Evolutionary conservation across 2,888 invertebrate genomes (phyloP), one percentile per base, ranked within the genome.

Genomic region (Calephelis perditalis): DNA sequence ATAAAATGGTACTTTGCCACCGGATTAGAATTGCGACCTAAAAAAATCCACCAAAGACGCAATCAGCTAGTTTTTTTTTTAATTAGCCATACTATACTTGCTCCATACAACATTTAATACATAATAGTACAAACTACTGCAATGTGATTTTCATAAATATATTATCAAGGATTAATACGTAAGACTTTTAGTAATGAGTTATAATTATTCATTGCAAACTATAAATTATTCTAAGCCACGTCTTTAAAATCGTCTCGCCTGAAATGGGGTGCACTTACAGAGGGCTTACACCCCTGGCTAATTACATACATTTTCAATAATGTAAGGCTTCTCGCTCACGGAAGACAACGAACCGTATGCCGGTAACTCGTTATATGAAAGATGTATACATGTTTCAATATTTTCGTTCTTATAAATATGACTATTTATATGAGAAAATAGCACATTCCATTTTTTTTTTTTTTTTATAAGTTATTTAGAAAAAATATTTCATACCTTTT

Each of bases 291-390:
- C 49, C 26, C 49, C 15, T 0, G 49, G 49, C 9, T 49, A 49
- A 47, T 49, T 26, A 47, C 47, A 11, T 61, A 57, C 54, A 58
- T 60, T 12, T 56, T 56, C 59, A 59, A 36, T 40, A 57, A 60
- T 36, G 54, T 37, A 15, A 36, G 44, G 43, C 43, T 35, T 46
- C 47, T 47, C 60, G 46, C 47, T 57, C 43, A 54, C 12, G 49
- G 9, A 26, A 26, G 49, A 3, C 49, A 9, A 26, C 4, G 49
- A 9, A 49, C 12, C 0, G 26, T 26, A 3, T 49, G 47, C 12
- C 47, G 49, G 9, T 26, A n/a, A 9, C 1, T 9, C 49, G 3
- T 26, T 11, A 15, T 0, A 9, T 9, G 40, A 40, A 40, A 1
- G 40, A 9, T 49, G 12, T 49, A 15, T 8, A 49, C 49, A 26